A percentile compares a stretch with the other conserved stretches of the same genome.
These are phyloP conservation scores for Sebastes diaconus DNA, from an alignment of 2,797 vertebrate species.

Conservation along the genomic window DNA sequence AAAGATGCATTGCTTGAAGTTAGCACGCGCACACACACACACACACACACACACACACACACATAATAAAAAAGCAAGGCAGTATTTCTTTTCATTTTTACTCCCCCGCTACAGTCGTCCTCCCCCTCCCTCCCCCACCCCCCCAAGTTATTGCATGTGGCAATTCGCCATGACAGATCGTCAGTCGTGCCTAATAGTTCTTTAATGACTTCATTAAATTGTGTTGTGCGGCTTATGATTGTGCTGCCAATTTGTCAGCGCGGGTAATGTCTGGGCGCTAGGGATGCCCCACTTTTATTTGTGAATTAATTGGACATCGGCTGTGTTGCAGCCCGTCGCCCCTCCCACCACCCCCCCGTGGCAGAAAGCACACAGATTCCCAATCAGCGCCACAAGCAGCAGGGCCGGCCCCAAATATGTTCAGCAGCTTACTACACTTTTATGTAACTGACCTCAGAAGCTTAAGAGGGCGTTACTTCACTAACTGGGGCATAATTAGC, in stretches of 20 bases:
- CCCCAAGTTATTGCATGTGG: constrained; percentile 80
- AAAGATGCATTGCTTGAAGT: constrained; percentile 54
- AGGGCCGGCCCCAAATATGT: constrained; percentile 24
- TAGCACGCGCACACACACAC: constrained; percentile 1
- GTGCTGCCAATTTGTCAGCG: constrained; percentile 83
- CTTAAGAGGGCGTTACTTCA: background rate
- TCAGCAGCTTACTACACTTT: constrained; percentile 16
- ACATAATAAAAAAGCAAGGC: constrained; percentile 29
- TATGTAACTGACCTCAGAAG: constrained; percentile 25
- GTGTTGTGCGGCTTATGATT: constrained; percentile 84
- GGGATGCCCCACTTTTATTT: constrained; percentile 83
- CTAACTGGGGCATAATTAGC: constrained; percentile 19
- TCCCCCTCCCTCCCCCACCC: background rate
- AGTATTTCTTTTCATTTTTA: constrained; percentile 62
- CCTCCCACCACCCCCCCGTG: constrained; percentile 2
- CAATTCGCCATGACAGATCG: constrained; percentile 84
- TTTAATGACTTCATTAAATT: constrained; percentile 88
- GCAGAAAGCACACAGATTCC: constrained; percentile 44
- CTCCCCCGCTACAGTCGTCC: constrained; percentile 21
- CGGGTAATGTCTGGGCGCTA: constrained; percentile 76
- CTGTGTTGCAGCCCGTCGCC: constrained; percentile 46
- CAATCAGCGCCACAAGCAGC: constrained; percentile 34
- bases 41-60: background rate
- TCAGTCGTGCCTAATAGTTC: constrained; percentile 85
- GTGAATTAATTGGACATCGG: constrained; percentile 82